Percentiles rank a stretch among this genome's conserved stretches.
These are phyloP conservation scores for Nycteola revayana DNA, from an alignment of 2,888 invertebrate species.

Conservation along the genomic window DNA sequence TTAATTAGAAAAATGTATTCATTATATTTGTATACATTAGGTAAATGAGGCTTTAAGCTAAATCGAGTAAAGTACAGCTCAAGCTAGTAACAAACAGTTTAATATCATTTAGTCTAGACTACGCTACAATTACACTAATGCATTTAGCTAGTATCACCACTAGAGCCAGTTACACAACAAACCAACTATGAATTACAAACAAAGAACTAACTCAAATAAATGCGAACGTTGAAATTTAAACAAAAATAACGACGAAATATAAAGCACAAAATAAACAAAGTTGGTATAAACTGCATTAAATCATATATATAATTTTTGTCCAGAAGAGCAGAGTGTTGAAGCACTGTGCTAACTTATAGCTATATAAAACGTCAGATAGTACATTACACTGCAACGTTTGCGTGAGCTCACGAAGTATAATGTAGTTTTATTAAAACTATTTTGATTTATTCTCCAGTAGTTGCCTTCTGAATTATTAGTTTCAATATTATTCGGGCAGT, in stretches of 20 bases:
- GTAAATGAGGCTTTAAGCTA: too few species aligned
- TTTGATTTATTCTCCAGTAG: conserved; percentile 36
- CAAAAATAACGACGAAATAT: conserved; percentile 19
- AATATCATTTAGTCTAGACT: conserved; percentile 12
- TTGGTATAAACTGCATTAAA: conserved; percentile 31
- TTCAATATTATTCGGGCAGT: conserved; percentile 34
- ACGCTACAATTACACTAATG: conserved; percentile 16
- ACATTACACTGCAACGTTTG: conserved; percentile 20
- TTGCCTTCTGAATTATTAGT: conserved; percentile 34
- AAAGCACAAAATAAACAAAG: conserved; percentile 24
- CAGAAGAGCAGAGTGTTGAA: conserved; percentile 23
- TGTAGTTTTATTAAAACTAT: conserved; percentile 42
- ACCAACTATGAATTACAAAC: conserved; percentile 14
- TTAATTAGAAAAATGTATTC: too few species aligned
- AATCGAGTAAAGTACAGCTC: too few species aligned
- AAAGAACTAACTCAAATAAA: conserved; percentile 18
- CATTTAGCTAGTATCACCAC: conserved; percentile 7
- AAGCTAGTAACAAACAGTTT: too few species aligned
- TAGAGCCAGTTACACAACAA: conserved; percentile 5
- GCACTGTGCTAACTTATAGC: conserved; percentile 13
- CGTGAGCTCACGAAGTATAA: conserved; percentile 14
- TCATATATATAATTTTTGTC: conserved; percentile 33
- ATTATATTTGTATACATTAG: too few species aligned
- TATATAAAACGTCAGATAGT: conserved; percentile 18
- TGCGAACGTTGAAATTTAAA: conserved; percentile 25